These are phyloP conservation scores for Loxodonta africana DNA, from an alignment of 2,113 vertebrate genomes.

Conservation along the genomic window DNA sequence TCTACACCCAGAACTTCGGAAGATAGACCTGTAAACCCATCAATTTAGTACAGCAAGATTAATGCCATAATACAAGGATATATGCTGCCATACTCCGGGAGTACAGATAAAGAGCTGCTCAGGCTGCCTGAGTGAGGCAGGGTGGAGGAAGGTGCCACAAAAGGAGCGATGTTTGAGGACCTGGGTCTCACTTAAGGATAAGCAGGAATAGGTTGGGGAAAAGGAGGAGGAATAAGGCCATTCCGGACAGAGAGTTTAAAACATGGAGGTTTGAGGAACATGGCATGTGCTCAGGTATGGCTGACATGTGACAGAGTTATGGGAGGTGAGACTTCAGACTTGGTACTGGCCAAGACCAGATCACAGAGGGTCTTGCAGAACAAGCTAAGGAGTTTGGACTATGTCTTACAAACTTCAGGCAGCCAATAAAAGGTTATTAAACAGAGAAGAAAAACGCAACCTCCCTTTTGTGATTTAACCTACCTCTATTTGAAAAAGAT, in stretches of 20 bases:
- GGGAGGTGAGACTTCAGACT: neutral
- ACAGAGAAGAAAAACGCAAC: slow-evolving; percentile 15
- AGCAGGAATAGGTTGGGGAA: neutral
- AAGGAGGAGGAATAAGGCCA: neutral
- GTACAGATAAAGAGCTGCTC: neutral
- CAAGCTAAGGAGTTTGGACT: neutral
- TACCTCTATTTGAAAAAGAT: slow-evolving; percentile 84
- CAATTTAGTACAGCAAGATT: neutral
- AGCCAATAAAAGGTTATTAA: neutral
- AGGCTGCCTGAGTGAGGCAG: neutral
- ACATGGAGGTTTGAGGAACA: neutral
- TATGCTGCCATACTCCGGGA: neutral
- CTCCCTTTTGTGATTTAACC: slow-evolving; percentile 40
- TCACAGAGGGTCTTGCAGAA: neutral
- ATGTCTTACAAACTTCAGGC: neutral
- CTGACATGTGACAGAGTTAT: neutral
- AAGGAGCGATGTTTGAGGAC: neutral
- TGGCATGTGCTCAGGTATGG: too few species aligned
- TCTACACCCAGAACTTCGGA: neutral
- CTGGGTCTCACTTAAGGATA: neutral
- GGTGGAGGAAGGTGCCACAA: neutral
- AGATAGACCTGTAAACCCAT: neutral
- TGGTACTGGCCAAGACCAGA: neutral
- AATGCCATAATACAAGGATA: neutral
- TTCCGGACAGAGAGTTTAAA: neutral